These are phyloP conservation scores for Danio tinwini DNA, from an alignment of 2,797 vertebrate species.

Conservation along the genomic window DNA sequence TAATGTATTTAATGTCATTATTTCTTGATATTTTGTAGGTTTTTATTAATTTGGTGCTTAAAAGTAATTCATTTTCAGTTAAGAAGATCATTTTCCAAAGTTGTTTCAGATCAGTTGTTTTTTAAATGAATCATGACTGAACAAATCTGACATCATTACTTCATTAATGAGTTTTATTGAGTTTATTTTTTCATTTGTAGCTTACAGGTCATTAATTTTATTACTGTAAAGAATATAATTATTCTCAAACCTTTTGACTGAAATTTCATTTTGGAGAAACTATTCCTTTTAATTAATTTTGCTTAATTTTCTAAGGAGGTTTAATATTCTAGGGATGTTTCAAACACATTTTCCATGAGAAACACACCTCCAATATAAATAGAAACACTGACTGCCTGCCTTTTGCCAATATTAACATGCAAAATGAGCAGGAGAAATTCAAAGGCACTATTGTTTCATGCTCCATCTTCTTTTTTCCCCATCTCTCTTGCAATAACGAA, in stretches of 20 bases:
- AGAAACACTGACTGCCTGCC: constrained; percentile 67
- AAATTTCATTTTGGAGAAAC: not conserved
- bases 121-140: not conserved
- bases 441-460: constrained; percentile 76
- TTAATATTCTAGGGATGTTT: constrained; percentile 59
- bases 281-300: constrained; percentile 41
- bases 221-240: not conserved
- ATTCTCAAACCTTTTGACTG: not conserved
- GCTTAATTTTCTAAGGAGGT: constrained; percentile 58
- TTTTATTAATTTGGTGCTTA: too few relatives aligned
- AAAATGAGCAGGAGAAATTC: constrained; percentile 73
- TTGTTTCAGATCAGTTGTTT: too few relatives aligned
- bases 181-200: not conserved
- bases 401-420: constrained; percentile 78
- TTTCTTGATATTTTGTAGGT: too few relatives aligned
- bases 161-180: too few relatives aligned
- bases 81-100: too few relatives aligned
- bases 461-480: constrained; percentile 44
- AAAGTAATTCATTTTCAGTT: too few relatives aligned
- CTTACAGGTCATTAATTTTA: not conserved
- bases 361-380: constrained; percentile 64
- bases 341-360: constrained; percentile 67
- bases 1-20: too few relatives aligned
- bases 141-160: too few relatives aligned
- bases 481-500: constrained; percentile 64